Conservation (phyloP, 1,140 invertebrate species). For the Trachymyrmex septentrionalis region DNA sequence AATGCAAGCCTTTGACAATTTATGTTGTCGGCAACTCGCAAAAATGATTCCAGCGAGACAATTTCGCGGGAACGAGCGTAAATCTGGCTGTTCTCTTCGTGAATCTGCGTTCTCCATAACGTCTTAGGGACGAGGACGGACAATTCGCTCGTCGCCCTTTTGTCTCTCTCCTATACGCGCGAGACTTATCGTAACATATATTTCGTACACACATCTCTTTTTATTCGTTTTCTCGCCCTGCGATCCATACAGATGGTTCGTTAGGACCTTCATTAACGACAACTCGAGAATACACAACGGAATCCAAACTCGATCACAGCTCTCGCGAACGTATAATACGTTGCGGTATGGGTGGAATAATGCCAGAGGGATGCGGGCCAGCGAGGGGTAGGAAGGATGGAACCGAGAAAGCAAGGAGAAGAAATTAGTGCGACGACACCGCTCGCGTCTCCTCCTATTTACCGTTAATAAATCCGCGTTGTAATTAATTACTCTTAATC, state of each 20-base stretch:
- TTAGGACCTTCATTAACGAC: constrained; percentile 67
- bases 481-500: constrained; percentile 60
- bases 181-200: constrained; percentile 61
- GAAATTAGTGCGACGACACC: constrained; percentile 40
- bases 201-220: constrained; percentile 53
- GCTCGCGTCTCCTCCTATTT: constrained; percentile 44
- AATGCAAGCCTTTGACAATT: constrained; percentile 63
- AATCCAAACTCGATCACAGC: constrained; percentile 80
- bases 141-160: constrained; percentile 52
- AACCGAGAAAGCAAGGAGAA: constrained; percentile 70
- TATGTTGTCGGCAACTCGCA: constrained; percentile 54
- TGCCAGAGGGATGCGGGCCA: constrained; percentile 42
- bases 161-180: constrained; percentile 59
- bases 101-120: constrained; percentile 59
- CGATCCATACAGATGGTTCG: constrained; percentile 47
- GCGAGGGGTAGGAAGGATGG: constrained; percentile 34
- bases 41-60: constrained; percentile 60
- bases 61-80: constrained; percentile 67
- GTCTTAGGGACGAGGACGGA: constrained; percentile 61
- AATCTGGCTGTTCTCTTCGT: constrained; percentile 66
- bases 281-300: constrained; percentile 68
- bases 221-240: constrained; percentile 55
- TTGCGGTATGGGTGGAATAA: constrained; percentile 63
- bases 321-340: constrained; percentile 75
- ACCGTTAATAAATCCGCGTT: constrained; percentile 34